These are phyloP conservation scores for Eriosoma lanigerum DNA, from an alignment of 1,140 invertebrate genomes.

Conservation along the genomic window DNA sequence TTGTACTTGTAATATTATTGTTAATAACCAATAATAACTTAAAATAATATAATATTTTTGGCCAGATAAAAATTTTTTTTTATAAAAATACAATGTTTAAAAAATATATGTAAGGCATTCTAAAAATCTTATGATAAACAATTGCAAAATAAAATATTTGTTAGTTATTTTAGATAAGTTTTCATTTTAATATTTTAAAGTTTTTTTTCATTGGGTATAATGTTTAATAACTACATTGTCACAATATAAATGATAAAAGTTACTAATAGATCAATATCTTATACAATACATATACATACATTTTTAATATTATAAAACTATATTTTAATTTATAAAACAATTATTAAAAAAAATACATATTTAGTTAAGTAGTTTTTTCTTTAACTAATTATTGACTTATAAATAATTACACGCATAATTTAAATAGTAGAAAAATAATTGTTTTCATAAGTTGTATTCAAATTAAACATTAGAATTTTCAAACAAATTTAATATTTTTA, in stretches of 20 bases:
- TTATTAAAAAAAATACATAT: background rate
- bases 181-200: background rate
- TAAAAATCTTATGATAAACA: background rate
- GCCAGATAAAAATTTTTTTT: background rate
- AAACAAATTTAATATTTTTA: slow-evolving; percentile 22
- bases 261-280: background rate
- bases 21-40: no score
- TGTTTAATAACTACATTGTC: background rate
- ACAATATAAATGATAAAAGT: slow-evolving; percentile 19
- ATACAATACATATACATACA: background rate
- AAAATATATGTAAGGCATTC: background rate
- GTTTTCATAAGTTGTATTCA: background rate
- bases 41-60: background rate
- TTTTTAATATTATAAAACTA: background rate
- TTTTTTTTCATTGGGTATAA: background rate
- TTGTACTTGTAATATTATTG: no score
- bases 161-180: no score
- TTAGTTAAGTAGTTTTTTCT: no score
- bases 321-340: background rate
- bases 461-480: background rate
- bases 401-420: background rate
- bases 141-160: background rate
- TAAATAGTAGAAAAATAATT: no score
- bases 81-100: background rate
- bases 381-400: background rate